Evolutionary conservation across 2,113 vertebrate genomes (phyloP).

Genomic region (Sminthopsis crassicaudata): DNA sequence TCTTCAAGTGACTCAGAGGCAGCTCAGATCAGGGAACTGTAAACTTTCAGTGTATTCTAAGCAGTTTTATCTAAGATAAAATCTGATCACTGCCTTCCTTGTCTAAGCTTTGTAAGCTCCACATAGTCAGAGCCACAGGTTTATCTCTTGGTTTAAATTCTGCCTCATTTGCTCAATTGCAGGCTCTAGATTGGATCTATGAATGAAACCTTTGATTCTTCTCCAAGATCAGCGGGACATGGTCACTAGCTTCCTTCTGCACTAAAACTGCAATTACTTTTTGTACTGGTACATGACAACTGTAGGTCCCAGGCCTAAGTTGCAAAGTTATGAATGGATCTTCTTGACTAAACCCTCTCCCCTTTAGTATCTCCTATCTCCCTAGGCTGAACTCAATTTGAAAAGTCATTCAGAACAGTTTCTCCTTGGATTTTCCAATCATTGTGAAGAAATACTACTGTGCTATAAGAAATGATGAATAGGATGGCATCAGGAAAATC

Average conservation of each 20-base stretch:
- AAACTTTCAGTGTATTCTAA: not conserved
- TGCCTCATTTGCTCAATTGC: not conserved
- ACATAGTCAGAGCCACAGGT: not conserved
- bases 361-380: not conserved
- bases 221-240: not conserved
- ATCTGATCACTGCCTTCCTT: not conserved
- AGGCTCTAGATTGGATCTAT: not conserved
- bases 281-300: not conserved
- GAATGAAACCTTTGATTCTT: not conserved
- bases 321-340: not conserved
- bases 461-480: not conserved
- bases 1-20: not conserved
- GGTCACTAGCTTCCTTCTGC: not conserved
- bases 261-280: not conserved
- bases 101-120: not conserved
- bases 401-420: not conserved
- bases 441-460: not conserved
- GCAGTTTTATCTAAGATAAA: not conserved
- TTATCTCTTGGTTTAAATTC: not conserved
- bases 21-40: not conserved
- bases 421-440: not conserved
- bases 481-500: not conserved
- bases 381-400: not conserved
- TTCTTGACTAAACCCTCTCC: not conserved
- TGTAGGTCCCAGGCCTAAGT: not conserved